phyloP scores from a whole-genome alignment of 2,888 invertebrate species.

The Epinotia demarniana region DNA sequence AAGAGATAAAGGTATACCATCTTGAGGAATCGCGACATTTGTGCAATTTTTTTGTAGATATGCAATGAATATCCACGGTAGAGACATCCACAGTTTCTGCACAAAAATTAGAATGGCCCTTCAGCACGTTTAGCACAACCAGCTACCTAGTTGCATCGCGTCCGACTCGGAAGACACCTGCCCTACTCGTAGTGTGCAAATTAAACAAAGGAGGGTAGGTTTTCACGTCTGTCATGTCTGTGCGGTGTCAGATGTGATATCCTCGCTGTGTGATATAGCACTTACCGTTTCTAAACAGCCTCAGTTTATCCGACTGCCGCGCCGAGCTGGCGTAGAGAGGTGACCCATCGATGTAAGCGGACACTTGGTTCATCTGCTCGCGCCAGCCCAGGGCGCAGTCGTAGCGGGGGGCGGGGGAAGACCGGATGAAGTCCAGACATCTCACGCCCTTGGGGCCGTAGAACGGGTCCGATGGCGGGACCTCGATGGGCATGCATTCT shows the following conservation, averaged over 20 bases:
- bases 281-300: constrained; percentile 90
- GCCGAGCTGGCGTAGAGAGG: constrained; percentile 92
- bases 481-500: constrained; percentile 92
- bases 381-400: constrained; percentile 93
- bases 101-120: too few species aligned
- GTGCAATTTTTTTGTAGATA: too few species aligned
- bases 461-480: constrained; percentile 89
- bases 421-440: constrained; percentile 93
- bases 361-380: constrained; percentile 93
- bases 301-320: constrained; percentile 88
- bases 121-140: too few species aligned
- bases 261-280: background rate
- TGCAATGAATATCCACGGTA: too few species aligned
- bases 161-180: too few species aligned
- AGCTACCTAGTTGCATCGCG: too few species aligned
- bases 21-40: too few species aligned
- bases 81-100: too few species aligned
- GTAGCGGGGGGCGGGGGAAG: constrained; percentile 91
- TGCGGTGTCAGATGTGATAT: too few species aligned
- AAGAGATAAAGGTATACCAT: background rate
- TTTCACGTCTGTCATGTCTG: too few species aligned
- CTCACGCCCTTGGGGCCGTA: constrained; percentile 88
- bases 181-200: too few species aligned
- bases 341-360: constrained; percentile 92
- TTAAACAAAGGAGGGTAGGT: too few species aligned